Base-by-base conservation (phyloP, 2,113 vertebrate species). In the Anarhynchus alexandrinus region DNA sequence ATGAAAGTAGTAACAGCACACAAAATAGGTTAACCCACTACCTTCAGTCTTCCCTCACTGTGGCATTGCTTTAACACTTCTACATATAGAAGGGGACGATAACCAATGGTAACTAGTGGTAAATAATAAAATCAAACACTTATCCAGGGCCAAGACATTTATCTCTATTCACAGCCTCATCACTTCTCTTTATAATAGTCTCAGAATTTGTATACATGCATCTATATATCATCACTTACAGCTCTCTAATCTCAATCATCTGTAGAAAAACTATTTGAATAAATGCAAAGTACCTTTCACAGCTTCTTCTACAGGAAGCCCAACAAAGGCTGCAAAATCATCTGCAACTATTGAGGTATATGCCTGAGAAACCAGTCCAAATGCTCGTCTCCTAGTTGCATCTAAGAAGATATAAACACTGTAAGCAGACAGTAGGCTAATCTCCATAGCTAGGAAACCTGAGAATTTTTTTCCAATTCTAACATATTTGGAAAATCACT, bases 301-400 rank as follows among this genome's bases (percentile, higher is more conserved):
- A 10, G 99, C 99, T 72, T 99, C 99, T 86, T 99, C 99, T 61
- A 99, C 99, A 11, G 99, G 98, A 96, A 99, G 99, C 27, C 99
- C 99, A 1, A 99, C 99, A 62, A 99, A 99, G 38, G 99, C 99
- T 10, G 99, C 99, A 10, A 99, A 99, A 66, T 99, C 99, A 2
- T 99, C 99, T 1, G 98, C 99, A 10, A 98, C 94, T 94, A 99
- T 99, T 38, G 99, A 99, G 30, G 99, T 99, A 93, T 99, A 99
- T 0, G 99, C 99, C 97, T 99, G 99, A 15, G 99, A 99, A 88
- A 99, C 99, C 49, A 99, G 97, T 18, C 98, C 96, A 67, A 99
- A 99, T 4, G 99, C 99, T 49, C 99, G 96, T 59, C 98, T 98
- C 82, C 99, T 97, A 0, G 99, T 99, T 8, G 99, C 98, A 96